Conservation (phyloP, 2,888 invertebrate species). For the Lasius fuliginosus region DNA sequence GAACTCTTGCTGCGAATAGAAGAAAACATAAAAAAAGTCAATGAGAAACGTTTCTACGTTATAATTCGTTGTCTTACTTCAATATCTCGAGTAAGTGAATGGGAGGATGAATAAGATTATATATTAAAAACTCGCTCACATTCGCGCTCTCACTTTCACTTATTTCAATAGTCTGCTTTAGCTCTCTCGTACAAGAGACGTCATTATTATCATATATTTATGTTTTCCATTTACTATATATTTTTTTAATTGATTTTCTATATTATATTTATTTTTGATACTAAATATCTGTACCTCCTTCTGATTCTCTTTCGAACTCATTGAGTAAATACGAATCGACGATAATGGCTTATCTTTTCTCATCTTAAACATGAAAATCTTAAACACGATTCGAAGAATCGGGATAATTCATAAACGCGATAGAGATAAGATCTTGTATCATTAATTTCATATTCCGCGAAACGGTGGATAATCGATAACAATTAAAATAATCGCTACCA, state of each 20-base stretch:
- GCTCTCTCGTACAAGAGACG: not conserved
- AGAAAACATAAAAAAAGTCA: slow-evolving; percentile 27
- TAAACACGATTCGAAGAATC: not conserved
- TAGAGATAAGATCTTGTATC: not conserved
- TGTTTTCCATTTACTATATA: not conserved
- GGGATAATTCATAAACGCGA: not conserved
- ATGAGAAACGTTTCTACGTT: slow-evolving; percentile 13
- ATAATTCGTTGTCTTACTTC: not conserved
- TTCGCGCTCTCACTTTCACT: slow-evolving; percentile 34
- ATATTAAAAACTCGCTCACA: slow-evolving; percentile 26
- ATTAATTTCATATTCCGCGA: slow-evolving; percentile 17
- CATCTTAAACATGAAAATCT: not conserved
- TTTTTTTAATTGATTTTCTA: not conserved
- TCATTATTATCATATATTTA: slow-evolving; percentile 15
- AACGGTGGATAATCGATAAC: not conserved
- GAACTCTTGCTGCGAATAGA: slow-evolving; percentile 27
- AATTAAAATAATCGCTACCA: not conserved
- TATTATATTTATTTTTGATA: not conserved
- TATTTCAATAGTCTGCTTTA: not conserved
- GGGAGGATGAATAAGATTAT: slow-evolving; percentile 44
- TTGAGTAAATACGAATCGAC: not conserved
- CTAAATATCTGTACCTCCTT: slow-evolving; percentile 32
- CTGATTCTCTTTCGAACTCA: not conserved
- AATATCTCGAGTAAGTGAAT: slow-evolving; percentile 21
- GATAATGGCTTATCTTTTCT: not conserved